Base-by-base conservation (phyloP, 2,797 vertebrate genomes). In the Urocyon cinereoargenteus region DNA sequence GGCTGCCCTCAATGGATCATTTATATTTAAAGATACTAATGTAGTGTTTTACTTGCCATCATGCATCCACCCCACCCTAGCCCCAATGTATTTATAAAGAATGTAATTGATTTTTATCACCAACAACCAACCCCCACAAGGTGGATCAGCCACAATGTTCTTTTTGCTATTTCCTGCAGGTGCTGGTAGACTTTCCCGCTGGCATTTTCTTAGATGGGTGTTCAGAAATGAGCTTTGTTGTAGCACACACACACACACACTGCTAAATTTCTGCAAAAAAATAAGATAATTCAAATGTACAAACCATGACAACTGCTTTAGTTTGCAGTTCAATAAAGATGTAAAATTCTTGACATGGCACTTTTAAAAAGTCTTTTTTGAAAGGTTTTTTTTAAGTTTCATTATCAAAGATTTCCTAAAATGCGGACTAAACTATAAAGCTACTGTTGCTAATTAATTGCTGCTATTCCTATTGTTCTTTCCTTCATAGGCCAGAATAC, bases 71-170 rank as follows among this genome's bases (percentile, higher is more conserved):
- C 31, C 28, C n/a, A 31, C 31, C 9, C 18, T 45, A 45, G 40
- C n/a, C 18, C 4, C 1, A 18, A 94, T 86, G 96, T 86, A 73
- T 75, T 96, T 94, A n/a, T 92, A 64, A 96, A 88, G 81, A 91
- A 83, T 85, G 34, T 88, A 87, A 94, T 75, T 96, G 83, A 97
- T 96, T 97, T 97, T 97, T 97, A 86, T 24, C 59, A 97, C 55
- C 66, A 93, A 45, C n/a, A 22, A 55, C 94, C 72, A 97, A 88
- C 7, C 51, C 49, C 85, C 83, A 79, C 1, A 86, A 70, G 89
- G 84, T 51, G 70, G 78, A 40, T 66, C 85, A 87, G 24, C 59
- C 62, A 85, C 34, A 72, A 40, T 78, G 57, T 19, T 95, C 34
- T 79, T 79, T 90, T 78, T 91, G 9, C 61, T 94, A 40, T 96